phyloP scores from a whole-genome alignment of 2,113 vertebrate genomes.

The Holacanthus passer region DNA sequence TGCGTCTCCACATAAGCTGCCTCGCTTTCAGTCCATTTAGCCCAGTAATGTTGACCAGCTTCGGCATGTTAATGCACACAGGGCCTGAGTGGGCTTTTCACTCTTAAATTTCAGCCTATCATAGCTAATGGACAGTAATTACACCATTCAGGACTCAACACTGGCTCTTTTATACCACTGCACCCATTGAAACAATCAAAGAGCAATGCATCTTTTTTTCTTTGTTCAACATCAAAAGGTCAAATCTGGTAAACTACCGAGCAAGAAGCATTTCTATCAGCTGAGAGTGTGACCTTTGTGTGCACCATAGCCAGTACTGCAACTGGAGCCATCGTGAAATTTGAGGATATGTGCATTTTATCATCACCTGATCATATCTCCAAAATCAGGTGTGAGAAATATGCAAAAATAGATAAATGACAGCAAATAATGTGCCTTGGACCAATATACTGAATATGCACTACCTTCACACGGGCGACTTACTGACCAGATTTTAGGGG shows the following conservation, averaged over 20 bases:
- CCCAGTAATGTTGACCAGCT: constrained; percentile 38
- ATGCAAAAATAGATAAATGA: background rate
- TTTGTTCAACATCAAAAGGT: constrained; percentile 1
- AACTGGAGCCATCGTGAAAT: background rate
- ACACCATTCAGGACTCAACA: constrained; percentile 41
- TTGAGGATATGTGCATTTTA: background rate
- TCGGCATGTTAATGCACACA: constrained; percentile 16
- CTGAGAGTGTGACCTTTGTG: background rate
- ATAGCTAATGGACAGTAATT: constrained; percentile 52
- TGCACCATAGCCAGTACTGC: background rate
- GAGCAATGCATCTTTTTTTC: background rate
- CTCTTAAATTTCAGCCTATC: constrained; percentile 39
- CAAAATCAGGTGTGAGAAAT: background rate
- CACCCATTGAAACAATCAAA: constrained; percentile 19
- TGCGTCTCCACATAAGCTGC: constrained; percentile 20
- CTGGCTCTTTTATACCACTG: constrained; percentile 26
- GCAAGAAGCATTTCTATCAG: background rate
- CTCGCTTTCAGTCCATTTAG: constrained; percentile 48
- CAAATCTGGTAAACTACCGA: constrained; percentile 14
- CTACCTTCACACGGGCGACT: background rate
- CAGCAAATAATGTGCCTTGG: background rate
- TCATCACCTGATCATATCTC: background rate
- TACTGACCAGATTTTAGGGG: background rate
- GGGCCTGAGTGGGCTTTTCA: constrained; percentile 38
- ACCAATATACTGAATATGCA: background rate